Evolutionary conservation across 2,113 vertebrate genomes (phyloP).

Genomic region (Entomyzon cyanotis): DNA sequence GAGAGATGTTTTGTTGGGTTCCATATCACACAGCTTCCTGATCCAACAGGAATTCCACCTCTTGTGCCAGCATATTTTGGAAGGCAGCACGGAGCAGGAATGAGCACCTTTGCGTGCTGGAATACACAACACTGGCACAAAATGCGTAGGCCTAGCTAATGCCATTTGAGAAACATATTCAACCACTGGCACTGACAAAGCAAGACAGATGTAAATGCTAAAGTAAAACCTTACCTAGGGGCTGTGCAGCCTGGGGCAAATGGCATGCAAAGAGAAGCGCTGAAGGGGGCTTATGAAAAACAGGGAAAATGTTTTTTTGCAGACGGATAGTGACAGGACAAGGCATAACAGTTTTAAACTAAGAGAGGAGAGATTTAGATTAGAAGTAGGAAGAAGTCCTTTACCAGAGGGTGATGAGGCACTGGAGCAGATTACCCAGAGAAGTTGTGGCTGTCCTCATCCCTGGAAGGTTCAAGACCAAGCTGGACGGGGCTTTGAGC

Average conservation of each 20-base stretch:
- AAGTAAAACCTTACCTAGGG: background rate
- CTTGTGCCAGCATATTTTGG: background rate
- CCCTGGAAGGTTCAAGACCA: background rate
- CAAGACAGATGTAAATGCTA: background rate
- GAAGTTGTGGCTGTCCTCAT: background rate
- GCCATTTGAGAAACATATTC: too few species aligned
- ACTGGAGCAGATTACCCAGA: background rate
- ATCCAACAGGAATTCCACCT: background rate
- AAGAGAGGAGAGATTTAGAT: background rate
- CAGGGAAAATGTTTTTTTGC: background rate
- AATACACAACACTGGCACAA: too few species aligned
- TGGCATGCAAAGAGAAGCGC: background rate
- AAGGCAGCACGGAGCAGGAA: rapidly evolving
- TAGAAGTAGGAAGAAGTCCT: background rate
- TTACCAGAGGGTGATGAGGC: background rate
- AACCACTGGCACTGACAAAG: background rate
- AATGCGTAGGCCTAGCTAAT: too few species aligned
- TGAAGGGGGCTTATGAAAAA: background rate
- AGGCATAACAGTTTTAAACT: background rate
- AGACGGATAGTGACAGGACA: background rate
- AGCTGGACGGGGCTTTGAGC: background rate
- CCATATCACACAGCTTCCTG: background rate
- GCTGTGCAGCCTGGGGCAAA: background rate
- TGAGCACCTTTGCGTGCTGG: rapidly evolving
- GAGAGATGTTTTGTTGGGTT: background rate